phyloP scores from a whole-genome alignment of 2,113 vertebrate genomes.

The Vireo altiloquus region DNA sequence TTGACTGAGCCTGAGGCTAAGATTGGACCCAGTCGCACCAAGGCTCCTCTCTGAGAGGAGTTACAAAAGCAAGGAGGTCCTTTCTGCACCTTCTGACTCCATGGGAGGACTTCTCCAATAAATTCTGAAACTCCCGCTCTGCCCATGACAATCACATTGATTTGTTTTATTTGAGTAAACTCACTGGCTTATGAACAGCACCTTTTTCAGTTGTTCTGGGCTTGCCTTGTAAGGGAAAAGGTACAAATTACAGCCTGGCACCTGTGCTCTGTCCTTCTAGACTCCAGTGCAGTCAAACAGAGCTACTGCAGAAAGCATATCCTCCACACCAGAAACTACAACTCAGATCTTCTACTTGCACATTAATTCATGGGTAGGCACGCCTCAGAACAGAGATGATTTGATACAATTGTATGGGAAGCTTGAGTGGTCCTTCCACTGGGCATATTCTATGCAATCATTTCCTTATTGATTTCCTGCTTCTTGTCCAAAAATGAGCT shows the following conservation, averaged over 20 bases:
- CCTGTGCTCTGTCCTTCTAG: background rate
- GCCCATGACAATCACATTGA: accelerated
- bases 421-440: background rate
- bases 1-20: background rate
- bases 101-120: background rate
- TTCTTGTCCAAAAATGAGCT: background rate
- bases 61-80: background rate
- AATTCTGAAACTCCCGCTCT: background rate
- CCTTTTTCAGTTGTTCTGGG: background rate
- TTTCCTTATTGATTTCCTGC: background rate
- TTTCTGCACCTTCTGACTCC: background rate
- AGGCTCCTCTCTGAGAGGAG: background rate
- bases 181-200: background rate
- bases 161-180: background rate
- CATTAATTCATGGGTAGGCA: background rate
- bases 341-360: background rate
- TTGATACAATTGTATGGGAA: background rate
- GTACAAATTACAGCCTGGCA: background rate
- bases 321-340: background rate
- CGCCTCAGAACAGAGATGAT: background rate
- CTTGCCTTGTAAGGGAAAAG: background rate
- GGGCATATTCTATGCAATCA: background rate
- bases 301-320: background rate
- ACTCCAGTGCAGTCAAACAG: background rate
- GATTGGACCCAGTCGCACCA: background rate